phyloP scores from a whole-genome alignment of 2,888 invertebrate species.

The Euplexia lucipara region DNA sequence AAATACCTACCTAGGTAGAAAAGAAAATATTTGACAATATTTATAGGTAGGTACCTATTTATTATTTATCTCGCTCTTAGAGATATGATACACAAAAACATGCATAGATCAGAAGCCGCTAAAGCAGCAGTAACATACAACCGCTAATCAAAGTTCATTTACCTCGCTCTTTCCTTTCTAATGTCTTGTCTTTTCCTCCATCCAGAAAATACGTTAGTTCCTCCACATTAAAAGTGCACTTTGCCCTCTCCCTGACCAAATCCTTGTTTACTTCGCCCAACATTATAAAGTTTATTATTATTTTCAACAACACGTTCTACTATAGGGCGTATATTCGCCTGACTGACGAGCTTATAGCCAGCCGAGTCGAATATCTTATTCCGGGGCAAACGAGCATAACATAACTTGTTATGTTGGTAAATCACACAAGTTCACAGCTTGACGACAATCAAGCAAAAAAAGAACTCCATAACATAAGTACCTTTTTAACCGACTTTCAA shows the following conservation, averaged over 20 bases:
- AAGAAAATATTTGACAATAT: no score
- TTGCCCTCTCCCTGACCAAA: conserved; percentile 93
- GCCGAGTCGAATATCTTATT: not conserved
- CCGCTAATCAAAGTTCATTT: conserved; percentile 38
- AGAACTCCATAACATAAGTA: no score
- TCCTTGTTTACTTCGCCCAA: conserved; percentile 92
- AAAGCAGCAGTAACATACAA: not conserved
- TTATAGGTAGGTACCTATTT: no score
- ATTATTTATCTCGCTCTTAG: not conserved
- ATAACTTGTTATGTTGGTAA: not conserved
- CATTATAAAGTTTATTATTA: conserved; percentile 17
- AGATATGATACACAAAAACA: conserved; percentile 12
- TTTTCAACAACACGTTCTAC: conserved; percentile 18
- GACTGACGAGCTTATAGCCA: conserved; percentile 37
- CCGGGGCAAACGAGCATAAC: not conserved
- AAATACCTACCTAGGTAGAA: no score
- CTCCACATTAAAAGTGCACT: conserved; percentile 93
- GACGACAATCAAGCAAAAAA: not conserved
- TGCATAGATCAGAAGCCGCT: not conserved
- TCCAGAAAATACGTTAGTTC: conserved; percentile 95
- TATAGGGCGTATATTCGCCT: not conserved
- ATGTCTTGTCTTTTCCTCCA: conserved; percentile 93
- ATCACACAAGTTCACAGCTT: no score
- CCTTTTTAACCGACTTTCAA: no score
- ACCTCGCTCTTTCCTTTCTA: conserved; percentile 90